Evolutionary conservation across 2,888 invertebrate genomes (phyloP), one percentile per base, ranked within the genome.

Genomic region (Stictocephala bisonia): DNA sequence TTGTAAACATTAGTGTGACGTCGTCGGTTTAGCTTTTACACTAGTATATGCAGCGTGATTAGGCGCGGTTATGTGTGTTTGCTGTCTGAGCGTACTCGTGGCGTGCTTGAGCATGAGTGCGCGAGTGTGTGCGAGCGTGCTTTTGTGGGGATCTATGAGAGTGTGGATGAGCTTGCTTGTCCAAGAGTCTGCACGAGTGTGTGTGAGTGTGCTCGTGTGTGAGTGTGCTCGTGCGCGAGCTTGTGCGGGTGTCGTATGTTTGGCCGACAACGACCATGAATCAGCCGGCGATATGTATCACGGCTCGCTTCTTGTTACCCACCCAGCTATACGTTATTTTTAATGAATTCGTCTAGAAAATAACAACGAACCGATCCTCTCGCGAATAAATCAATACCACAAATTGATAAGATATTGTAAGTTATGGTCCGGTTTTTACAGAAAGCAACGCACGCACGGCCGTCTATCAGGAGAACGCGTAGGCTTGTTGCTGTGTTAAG

Each of bases 341-440:
- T 56, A 56, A 56, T 56, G 56, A 56, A 56, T 56, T 56, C 56
- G 31, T 56, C 56, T 56, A 29, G 56, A 56, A 56, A 56, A 56
- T 56, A 56, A 56, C 56, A 56, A 56, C 56, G 56, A 18, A 31
- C 56, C 15, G 31, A 31, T 29, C 56, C 51, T n/a, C 26, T 51
- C n/a, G 56, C 56, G 56, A 56, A 56, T 56, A 56, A 56, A 56
- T 56, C 56, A 56, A 56, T 56, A 29, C 18, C 56, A 15, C 29
- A 31, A 56, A 56, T 56, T 56, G 56, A 56, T 56, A 56, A 56
- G 15, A 56, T n/a, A 29, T 56, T 56, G 27, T 56, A 56, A 56
- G 31, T 56, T 56, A 56, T 56, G 56, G 31, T 31, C 56, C 56
- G 56, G 56, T 56, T 56, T n/a, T 56, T n/a, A 56, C 56, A 56